Percentiles rank a stretch among this genome's conserved stretches.
phyloP scores from a whole-genome alignment of 1,140 invertebrate genomes.

The Caerostris extrusa region DNA sequence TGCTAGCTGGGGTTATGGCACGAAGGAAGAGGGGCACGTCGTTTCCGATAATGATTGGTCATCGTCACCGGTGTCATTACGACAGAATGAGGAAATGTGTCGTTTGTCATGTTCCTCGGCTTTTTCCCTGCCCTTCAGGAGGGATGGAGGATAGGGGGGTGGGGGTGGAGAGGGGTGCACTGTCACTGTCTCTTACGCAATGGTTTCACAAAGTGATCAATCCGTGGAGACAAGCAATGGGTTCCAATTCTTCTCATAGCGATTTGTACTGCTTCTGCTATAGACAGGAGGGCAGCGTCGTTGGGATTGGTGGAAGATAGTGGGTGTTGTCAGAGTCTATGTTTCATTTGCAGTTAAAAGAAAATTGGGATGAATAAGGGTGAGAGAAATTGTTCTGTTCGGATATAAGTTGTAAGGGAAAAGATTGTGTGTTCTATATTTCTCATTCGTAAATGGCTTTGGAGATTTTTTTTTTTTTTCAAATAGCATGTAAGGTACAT shows the following conservation, averaged over 20 bases:
- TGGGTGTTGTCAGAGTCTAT: too few species aligned
- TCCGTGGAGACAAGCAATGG: constrained; percentile 4
- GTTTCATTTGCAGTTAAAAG: background rate
- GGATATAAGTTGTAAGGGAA: too few species aligned
- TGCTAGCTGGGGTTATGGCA: background rate
- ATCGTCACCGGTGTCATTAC: constrained; percentile 68
- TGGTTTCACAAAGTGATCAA: background rate
- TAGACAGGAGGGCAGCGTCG: background rate
- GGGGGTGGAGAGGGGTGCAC: background rate
- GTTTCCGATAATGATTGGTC: constrained; percentile 69
- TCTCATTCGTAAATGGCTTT: too few species aligned
- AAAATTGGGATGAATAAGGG: too few species aligned
- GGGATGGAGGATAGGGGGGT: background rate
- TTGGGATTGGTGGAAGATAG: background rate
- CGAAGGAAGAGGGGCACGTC: constrained; percentile 20
- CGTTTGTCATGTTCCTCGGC: constrained; percentile 51
- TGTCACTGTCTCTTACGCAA: constrained; percentile 11
- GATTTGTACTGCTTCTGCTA: background rate
- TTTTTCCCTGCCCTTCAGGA: background rate
- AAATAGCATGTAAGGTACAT: too few species aligned
- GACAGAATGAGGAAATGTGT: constrained; percentile 64
- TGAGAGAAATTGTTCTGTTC: too few species aligned
- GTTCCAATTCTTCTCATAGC: background rate
- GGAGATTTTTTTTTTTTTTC: too few species aligned
- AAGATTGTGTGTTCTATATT: too few species aligned